Evolutionary conservation across 2,888 invertebrate genomes (phyloP).

Genomic region (Drosophila prolongata): DNA sequence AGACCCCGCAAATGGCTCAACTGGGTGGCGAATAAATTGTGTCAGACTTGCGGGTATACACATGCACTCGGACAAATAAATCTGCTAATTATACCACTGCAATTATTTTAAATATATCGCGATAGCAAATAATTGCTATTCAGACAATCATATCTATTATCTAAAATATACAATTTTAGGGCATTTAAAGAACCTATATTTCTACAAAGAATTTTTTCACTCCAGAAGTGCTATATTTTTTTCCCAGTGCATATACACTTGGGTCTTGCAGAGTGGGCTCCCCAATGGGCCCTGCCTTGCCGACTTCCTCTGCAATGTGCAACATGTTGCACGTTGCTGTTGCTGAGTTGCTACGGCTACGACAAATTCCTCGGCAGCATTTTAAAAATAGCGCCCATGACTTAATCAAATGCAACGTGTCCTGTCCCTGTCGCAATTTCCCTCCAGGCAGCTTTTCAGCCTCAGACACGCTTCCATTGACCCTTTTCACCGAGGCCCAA

Average conservation of each 20-base stretch:
- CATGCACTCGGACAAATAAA: slow-evolving; percentile 35
- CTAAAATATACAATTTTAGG: too few relatives aligned
- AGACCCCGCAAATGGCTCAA: slow-evolving; percentile 61
- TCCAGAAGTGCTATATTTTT: background rate
- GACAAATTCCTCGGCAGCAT: slow-evolving; percentile 64
- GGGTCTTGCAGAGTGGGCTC: slow-evolving; percentile 23
- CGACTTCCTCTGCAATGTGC: slow-evolving; percentile 67
- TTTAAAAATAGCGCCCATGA: slow-evolving; percentile 76
- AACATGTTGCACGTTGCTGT: slow-evolving; percentile 67
- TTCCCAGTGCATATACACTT: slow-evolving; percentile 7
- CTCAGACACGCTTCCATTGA: slow-evolving; percentile 67
- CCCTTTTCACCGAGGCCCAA: slow-evolving; percentile 47
- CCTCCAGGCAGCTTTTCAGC: slow-evolving; percentile 10
- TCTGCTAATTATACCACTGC: background rate
- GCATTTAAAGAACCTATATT: too few relatives aligned
- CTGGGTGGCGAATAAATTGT: slow-evolving; percentile 71
- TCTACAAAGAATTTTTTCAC: too few relatives aligned
- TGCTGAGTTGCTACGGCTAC: slow-evolving; percentile 27
- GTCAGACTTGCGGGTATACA: slow-evolving; percentile 57
- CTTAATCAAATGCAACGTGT: slow-evolving; percentile 70
- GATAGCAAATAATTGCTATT: too few relatives aligned
- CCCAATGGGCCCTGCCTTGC: slow-evolving; percentile 25
- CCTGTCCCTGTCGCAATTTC: slow-evolving; percentile 4
- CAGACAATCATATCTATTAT: too few relatives aligned
- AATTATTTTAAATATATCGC: too few relatives aligned